phyloP scores from a whole-genome alignment of 1,140 invertebrate genomes.

The Platyscapa corneri region DNA sequence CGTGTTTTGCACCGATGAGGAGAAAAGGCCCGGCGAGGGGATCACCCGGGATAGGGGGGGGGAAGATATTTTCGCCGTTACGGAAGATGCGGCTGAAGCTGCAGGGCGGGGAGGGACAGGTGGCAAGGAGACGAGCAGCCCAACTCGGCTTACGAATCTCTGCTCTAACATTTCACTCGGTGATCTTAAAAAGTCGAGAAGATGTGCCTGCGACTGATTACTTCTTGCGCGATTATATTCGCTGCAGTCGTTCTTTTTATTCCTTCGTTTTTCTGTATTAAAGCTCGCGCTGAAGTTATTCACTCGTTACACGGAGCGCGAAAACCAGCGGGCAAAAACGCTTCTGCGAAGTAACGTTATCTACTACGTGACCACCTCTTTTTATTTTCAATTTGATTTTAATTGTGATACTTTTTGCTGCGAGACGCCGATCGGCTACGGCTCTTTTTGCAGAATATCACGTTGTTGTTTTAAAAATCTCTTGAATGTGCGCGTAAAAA shows the following conservation, averaged over 20 bases:
- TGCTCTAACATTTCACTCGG: slow-evolving; percentile 20
- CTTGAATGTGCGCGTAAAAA: not conserved
- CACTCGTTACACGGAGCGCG: slow-evolving; percentile 13
- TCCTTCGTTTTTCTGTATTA: not conserved
- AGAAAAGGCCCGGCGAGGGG: slow-evolving; percentile 27
- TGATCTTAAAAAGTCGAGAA: not conserved
- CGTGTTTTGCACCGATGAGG: slow-evolving; percentile 6
- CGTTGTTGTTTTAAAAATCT: slow-evolving; percentile 2
- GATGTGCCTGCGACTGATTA: slow-evolving; percentile 10
- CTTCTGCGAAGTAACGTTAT: not conserved
- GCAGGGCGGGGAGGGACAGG: too few relatives aligned
- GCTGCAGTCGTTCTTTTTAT: not conserved
- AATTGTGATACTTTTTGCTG: slow-evolving; percentile 24
- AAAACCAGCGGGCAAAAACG: not conserved
- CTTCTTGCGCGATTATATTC: slow-evolving; percentile 13
- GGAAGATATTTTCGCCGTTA: slow-evolving; percentile 12
- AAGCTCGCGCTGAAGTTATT: slow-evolving; percentile 35
- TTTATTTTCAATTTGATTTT: slow-evolving; percentile 43
- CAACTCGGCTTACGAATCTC: not conserved
- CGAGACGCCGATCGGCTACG: not conserved
- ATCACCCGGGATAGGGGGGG: not conserved
- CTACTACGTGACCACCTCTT: not conserved
- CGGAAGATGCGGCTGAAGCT: not conserved
- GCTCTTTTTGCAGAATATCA: not conserved
- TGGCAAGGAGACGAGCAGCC: too few relatives aligned